phyloP scores from a whole-genome alignment of 2,113 vertebrate species.

The Ariopsis seemanni region DNA sequence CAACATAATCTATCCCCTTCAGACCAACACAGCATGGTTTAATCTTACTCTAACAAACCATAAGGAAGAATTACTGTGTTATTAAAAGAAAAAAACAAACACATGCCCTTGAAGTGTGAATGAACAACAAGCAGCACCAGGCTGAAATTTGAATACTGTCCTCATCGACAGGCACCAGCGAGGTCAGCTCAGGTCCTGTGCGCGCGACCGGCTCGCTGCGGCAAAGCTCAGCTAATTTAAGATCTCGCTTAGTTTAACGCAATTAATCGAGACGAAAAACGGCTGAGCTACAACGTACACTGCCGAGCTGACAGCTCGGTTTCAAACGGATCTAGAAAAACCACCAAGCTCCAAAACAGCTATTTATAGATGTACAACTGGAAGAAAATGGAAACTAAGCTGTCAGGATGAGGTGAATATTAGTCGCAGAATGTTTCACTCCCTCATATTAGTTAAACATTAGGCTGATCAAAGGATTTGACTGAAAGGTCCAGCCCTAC shows the following conservation, averaged over 20 bases:
- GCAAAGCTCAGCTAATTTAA: slow-evolving; percentile 23
- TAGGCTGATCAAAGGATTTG: not conserved
- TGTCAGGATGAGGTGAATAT: slow-evolving; percentile 33
- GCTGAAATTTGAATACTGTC: not conserved
- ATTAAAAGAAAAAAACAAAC: not conserved
- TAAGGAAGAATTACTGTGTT: not conserved
- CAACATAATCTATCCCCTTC: not conserved
- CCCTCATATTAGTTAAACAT: not conserved
- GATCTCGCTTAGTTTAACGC: slow-evolving; percentile 4
- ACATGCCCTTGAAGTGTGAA: not conserved
- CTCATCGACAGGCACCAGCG: not conserved
- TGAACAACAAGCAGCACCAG: not conserved
- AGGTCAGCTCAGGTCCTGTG: slow-evolving; percentile 20
- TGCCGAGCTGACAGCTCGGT: not conserved
- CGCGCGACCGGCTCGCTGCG: not conserved
- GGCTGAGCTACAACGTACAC: not conserved
- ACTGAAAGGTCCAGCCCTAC: not conserved
- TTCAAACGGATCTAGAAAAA: not conserved
- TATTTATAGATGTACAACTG: not conserved
- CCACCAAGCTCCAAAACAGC: not conserved
- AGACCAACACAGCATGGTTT: not conserved
- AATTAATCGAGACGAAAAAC: slow-evolving; percentile 3
- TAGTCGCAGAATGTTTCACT: not conserved
- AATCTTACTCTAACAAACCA: not conserved
- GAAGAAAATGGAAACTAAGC: not conserved